Evolutionary conservation across 2,113 vertebrate species (phyloP), one percentile per base, ranked within the genome.

Genomic region (Spheniscus mendiculus): DNA sequence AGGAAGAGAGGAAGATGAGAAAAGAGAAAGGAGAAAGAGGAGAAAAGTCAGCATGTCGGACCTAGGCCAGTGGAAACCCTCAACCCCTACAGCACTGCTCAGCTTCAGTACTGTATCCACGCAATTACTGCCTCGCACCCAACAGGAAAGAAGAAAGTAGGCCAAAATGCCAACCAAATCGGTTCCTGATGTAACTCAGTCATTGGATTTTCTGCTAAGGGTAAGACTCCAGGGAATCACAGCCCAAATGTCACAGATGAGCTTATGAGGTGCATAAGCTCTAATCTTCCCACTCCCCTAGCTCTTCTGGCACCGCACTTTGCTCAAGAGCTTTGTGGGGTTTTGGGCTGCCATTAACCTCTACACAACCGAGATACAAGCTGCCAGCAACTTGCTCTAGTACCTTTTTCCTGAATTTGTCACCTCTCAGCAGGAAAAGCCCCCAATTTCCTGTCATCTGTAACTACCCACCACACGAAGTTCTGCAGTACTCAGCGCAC

Each of bases 221-320:
- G 11, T 44, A 40, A 83, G 50, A 32, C 18, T 32, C 17, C 55
- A 36, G 52, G 27, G 72, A 70, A 38, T 72, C 71, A 45, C 20
- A 67, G 44, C 6, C 16, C 36, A 58, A 26, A 92, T 0, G 0
- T 34, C 58, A 70, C 32, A 69, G 44, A 71, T 11, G 17, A 38
- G 34, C 6, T 18, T 13, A 7, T 1, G 19, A 67, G 22, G 42
- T 15, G 15, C 25, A 6, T 38, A 62, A 81, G 19, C 16, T 66
- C 61, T 66, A 59, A 11, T 13, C 9, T 83, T 50, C 49, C 53
- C 26, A 5, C 26, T n/a, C 52, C 42, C 17, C 32, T 21, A 50
- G n/a, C 18, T 86, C 55, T 74, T 82, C 53, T 4, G 5, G 29
- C 38, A 55, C 27, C 1, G 8, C 44, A 62, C 19, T 55, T 49